Conservation (phyloP, 2,113 vertebrate species). For the Amazona vittata region DNA sequence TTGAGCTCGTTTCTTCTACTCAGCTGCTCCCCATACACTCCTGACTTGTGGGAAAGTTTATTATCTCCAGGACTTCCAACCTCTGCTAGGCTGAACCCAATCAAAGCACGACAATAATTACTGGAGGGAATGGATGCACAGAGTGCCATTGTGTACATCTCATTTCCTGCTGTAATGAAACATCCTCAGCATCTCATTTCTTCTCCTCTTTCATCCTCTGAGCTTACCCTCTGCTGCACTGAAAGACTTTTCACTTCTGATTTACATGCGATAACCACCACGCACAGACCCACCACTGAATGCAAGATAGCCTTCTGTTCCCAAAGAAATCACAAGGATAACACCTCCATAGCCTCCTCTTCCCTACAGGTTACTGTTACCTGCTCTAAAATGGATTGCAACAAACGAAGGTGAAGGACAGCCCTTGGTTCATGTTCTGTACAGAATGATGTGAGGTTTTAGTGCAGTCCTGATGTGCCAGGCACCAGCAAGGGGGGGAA, state of each 20-base stretch:
- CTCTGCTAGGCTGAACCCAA: not conserved
- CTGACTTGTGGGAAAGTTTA: not conserved
- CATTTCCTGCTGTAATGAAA: not conserved
- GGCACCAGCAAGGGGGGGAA: not conserved
- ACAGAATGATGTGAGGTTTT: accelerated
- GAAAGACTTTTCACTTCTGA: not conserved
- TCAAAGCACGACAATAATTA: not conserved
- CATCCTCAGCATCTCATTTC: not conserved
- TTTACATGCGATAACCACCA: not conserved
- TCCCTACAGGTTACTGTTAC: not conserved
- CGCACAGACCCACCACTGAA: accelerated
- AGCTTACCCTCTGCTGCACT: not conserved
- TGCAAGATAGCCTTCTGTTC: not conserved
- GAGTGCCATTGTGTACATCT: not conserved
- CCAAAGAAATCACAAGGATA: not conserved
- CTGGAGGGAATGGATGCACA: not conserved
- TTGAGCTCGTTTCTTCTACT: not conserved
- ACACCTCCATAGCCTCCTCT: not conserved
- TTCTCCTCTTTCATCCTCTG: not conserved
- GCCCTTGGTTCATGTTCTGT: not conserved
- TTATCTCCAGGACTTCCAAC: not conserved
- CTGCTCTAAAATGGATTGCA: not conserved
- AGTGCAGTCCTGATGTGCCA: accelerated
- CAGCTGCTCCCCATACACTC: not conserved
- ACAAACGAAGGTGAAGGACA: accelerated